Base-by-base conservation (phyloP, 2,888 invertebrate genomes). In the Actias luna region DNA sequence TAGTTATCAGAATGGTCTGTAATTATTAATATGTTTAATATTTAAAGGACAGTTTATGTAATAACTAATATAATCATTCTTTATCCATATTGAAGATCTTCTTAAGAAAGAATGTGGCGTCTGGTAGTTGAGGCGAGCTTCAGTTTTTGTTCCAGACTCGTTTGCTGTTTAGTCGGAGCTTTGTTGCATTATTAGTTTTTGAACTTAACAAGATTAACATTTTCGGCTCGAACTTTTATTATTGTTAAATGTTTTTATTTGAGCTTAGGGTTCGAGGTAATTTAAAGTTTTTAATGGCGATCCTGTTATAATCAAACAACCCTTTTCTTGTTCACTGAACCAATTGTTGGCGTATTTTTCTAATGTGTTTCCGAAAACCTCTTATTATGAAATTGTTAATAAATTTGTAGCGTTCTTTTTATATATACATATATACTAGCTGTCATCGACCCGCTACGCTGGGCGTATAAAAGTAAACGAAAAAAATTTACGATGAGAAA, bases 121-220 rank as follows among this genome's bases (percentile, higher is more conserved):
- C 22, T 63, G 39, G 63, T 52, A 63, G 63, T 63, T 63, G 55
- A 59, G 59, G 59, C 63, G 63, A 64, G 58, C 52, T 39, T 33
- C 50, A 79, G 79, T 84, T 88, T 87, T 88, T 88, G 87, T 80
- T 81, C 69, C 62, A 63, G 67, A 74, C 74, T 77, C 74, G 74
- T 64, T 71, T 72, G 68, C 75, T 76, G 74, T 77, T 82, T 79
- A 79, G 78, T 80, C 78, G 82, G 85, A 87, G 83, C 83, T 84
- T 87, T 79, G 82, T 86, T 88, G 83, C 83, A 85, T 87, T 89
- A 89, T 88, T 89, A 88, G 87, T 89, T 89, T 88, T n/a, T 78
- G 80, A 84, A 84, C 83, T 83, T 75, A 70, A 73, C 77, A 78
- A 87, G 82, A 85, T 87, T 80, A 79, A 77, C 76, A 84, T 85